Conservation (phyloP, 2,113 vertebrate species). For the Vanacampus margaritifer region DNA sequence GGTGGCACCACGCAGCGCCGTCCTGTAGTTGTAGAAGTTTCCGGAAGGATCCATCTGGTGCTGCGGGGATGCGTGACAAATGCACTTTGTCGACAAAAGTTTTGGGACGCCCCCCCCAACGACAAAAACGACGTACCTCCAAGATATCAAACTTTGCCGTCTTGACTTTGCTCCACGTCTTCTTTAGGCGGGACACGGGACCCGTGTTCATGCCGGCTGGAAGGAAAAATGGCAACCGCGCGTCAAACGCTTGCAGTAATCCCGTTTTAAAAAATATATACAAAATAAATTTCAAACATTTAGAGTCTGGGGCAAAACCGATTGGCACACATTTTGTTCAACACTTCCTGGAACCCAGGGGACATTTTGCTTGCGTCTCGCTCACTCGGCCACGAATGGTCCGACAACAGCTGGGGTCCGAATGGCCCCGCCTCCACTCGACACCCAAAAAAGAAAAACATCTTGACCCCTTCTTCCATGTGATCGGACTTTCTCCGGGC, state of each 20-base stretch:
- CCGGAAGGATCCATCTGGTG: slow-evolving; percentile 98
- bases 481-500: slow-evolving; percentile 44
- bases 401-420: slow-evolving; percentile 65
- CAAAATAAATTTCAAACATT: too few relatives aligned
- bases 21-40: slow-evolving; percentile 96
- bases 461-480: slow-evolving; percentile 9
- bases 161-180: slow-evolving; percentile 95
- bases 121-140: slow-evolving; percentile 73
- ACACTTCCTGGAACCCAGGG: slow-evolving; percentile 17
- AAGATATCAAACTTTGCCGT: slow-evolving; percentile 92
- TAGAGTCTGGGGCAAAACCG: not conserved
- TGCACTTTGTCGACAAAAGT: not conserved
- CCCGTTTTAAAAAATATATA: too few relatives aligned
- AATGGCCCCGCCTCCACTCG: slow-evolving; percentile 1
- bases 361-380: slow-evolving; percentile 3
- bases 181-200: slow-evolving; percentile 90
- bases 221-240: slow-evolving; percentile 15
- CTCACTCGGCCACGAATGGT: slow-evolving; percentile 36
- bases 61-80: slow-evolving; percentile 51
- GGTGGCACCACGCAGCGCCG: slow-evolving; percentile 85
- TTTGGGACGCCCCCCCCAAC: not conserved
- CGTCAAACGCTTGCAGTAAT: slow-evolving; percentile 39
- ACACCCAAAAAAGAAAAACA: not conserved
- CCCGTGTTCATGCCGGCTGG: slow-evolving; percentile 97
- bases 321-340: not conserved